Percentiles rank a stretch among this genome's conserved stretches.
These are phyloP conservation scores for Tamias sibiricus DNA, from an alignment of 2,113 vertebrate genomes.

Conservation along the genomic window DNA sequence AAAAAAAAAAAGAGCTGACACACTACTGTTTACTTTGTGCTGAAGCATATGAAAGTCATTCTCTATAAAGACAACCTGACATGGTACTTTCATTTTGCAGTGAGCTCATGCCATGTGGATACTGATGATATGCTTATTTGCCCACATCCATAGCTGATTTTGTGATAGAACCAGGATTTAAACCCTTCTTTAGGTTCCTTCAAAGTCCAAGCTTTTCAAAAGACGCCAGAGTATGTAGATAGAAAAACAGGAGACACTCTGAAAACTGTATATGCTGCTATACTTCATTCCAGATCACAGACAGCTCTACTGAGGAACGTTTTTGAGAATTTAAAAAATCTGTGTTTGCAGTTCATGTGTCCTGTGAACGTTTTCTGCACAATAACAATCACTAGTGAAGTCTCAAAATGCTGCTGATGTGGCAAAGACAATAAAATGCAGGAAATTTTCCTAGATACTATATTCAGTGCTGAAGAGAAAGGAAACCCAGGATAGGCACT, in stretches of 20 bases:
- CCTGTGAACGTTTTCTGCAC: not conserved
- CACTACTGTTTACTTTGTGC: not conserved
- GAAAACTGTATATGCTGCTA: not conserved
- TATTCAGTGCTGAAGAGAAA: not conserved
- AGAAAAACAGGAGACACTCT: not conserved
- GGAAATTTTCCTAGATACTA: not conserved
- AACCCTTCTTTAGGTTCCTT: not conserved
- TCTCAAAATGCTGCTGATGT: not conserved
- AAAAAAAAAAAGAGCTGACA: not conserved
- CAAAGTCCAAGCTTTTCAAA: not conserved
- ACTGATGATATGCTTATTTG: not conserved
- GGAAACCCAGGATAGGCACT: not conserved
- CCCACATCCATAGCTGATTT: not conserved
- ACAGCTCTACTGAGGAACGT: not conserved
- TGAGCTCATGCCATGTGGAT: not conserved
- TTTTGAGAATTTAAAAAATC: not conserved
- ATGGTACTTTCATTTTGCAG: not conserved
- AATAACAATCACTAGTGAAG: not conserved
- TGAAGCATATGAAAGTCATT: not conserved
- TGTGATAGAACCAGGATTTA: not conserved
- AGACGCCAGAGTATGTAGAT: not conserved
- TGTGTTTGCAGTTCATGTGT: not conserved
- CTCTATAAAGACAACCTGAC: not conserved
- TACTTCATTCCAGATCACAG: not conserved
- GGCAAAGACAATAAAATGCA: not conserved